phyloP scores from a whole-genome alignment of 64 coral and sea anemone species.

The Acropora yongei region DNA sequence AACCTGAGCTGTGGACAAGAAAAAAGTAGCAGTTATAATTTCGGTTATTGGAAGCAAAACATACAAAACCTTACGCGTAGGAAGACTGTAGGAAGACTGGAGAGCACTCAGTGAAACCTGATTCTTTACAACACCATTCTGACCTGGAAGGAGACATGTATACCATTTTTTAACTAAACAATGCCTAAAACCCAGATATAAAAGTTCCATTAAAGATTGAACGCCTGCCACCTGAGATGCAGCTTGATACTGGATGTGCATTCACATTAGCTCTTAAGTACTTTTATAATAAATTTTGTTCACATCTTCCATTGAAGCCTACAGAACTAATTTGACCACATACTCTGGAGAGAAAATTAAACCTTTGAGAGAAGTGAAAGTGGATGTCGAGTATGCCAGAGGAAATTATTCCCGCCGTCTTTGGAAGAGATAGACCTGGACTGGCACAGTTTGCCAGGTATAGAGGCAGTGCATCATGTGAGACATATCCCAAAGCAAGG shows the following conservation, averaged over 20 bases:
- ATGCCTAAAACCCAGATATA: conserved; percentile 47
- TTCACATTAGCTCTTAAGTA: conserved; percentile 18
- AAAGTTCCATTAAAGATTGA: conserved; percentile 51
- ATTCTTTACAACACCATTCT: not conserved
- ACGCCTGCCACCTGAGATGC: not conserved
- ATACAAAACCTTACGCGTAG: conserved; percentile 13
- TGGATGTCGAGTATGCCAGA: not conserved
- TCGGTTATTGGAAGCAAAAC: conserved; percentile 62
- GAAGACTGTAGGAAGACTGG: conserved; percentile 43
- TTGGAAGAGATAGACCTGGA: no score
- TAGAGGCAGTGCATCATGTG: no score
- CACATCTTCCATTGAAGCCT: no score
- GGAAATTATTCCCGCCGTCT: conserved; percentile 7
- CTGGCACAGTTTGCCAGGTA: no score
- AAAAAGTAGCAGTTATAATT: conserved; percentile 76
- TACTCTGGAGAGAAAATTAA: no score
- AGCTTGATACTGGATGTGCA: conserved; percentile 23
- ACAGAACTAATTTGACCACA: no score
- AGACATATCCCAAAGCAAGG: no score
- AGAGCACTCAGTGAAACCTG: conserved; percentile 21
- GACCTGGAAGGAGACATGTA: not conserved
- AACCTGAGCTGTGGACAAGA: not conserved
- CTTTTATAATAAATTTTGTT: conserved; percentile 20
- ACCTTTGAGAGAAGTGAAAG: no score
- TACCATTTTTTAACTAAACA: not conserved